Conservation (phyloP, 1,140 invertebrate species). For the Adoxophyes honmai region DNA sequence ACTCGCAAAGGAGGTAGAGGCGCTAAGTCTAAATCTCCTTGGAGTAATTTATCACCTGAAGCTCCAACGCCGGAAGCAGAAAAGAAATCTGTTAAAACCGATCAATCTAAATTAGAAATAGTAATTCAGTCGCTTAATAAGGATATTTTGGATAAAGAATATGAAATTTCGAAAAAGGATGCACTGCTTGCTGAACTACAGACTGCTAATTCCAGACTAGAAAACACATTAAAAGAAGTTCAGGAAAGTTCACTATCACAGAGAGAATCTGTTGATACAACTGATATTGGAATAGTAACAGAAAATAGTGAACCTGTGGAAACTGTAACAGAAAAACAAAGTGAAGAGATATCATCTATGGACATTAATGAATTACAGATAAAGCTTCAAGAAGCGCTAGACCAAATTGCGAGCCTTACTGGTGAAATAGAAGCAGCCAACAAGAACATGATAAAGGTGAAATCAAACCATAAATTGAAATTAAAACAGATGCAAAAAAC, state of each 20-base stretch:
- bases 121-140: constrained; percentile 70
- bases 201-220: constrained; percentile 35
- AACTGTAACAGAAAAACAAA: constrained; percentile 18
- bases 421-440: constrained; percentile 86
- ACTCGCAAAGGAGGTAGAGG: constrained; percentile 57
- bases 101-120: constrained; percentile 52
- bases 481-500: constrained; percentile 91
- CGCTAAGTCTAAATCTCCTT: constrained; percentile 60
- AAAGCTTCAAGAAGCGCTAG: constrained; percentile 56
- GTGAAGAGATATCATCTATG: constrained; percentile 18
- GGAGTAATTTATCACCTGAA: constrained; percentile 61
- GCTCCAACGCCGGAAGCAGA: constrained; percentile 49
- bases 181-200: constrained; percentile 44
- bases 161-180: constrained; percentile 61
- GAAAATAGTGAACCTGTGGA: constrained; percentile 22
- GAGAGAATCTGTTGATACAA: constrained; percentile 22
- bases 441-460: constrained; percentile 90
- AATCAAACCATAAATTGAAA: constrained; percentile 88
- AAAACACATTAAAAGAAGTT: constrained; percentile 29
- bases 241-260: constrained; percentile 12
- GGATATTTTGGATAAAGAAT: constrained; percentile 72
- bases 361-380: constrained; percentile 40
- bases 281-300: constrained; percentile 38
- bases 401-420: constrained; percentile 79
- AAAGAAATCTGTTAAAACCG: constrained; percentile 51